Evolutionary conservation across 2,888 invertebrate species (phyloP).

Genomic region (Coleophora flavipennella): DNA sequence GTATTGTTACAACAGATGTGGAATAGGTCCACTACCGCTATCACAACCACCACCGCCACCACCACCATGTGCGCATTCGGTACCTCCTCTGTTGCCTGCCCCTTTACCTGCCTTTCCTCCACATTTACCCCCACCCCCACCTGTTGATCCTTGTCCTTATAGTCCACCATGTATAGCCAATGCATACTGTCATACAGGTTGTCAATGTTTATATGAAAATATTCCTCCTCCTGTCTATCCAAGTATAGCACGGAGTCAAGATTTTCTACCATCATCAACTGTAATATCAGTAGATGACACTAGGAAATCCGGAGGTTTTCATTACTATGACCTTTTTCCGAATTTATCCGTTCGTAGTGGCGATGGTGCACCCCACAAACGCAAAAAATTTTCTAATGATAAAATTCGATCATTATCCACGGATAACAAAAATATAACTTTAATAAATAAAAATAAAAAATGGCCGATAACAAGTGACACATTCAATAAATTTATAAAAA

Average conservation of each 20-base stretch:
- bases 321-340: slow-evolving; percentile 35
- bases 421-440: no score
- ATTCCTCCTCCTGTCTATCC: no score
- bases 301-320: slow-evolving; percentile 21
- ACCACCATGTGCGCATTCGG: not conserved
- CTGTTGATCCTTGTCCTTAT: slow-evolving; percentile 7
- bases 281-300: slow-evolving; percentile 18
- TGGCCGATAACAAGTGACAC: slow-evolving; percentile 14
- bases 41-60: not conserved
- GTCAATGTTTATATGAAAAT: no score
- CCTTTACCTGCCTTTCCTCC: not conserved
- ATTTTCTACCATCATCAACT: slow-evolving; percentile 14
- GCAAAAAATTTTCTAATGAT: slow-evolving; percentile 7
- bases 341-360: slow-evolving; percentile 32
- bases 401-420: no score
- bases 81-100: not conserved
- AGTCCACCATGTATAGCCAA: slow-evolving; percentile 21
- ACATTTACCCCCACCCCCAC: slow-evolving; percentile 1
- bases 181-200: not conserved
- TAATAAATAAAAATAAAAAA: no score
- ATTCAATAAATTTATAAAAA: slow-evolving; percentile 13
- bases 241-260: slow-evolving; percentile 7
- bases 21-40: not conserved
- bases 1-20: no score
- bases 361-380: slow-evolving; percentile 9